A percentile compares a stretch with the other conserved stretches of the same genome.
Conservation (phyloP, 2,888 invertebrate species). For the Thecophora atra region DNA sequence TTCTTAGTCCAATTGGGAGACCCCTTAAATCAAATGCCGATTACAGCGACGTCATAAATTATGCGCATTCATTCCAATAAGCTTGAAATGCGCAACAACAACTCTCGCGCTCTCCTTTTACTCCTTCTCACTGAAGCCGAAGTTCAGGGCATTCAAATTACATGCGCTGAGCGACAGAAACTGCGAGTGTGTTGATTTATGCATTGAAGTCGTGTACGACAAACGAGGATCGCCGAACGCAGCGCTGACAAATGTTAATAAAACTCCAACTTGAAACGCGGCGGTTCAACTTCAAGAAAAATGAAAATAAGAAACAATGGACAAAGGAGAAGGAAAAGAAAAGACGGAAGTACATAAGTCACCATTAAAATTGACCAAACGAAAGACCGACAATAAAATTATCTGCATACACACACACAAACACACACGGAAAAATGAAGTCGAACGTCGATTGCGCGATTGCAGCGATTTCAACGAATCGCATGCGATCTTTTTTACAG, state of each 20-base stretch:
- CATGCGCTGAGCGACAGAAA: neutral
- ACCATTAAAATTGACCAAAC: neutral
- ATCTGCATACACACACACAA: neutral
- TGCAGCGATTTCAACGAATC: too few species aligned
- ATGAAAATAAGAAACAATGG: too few species aligned
- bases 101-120: too few species aligned
- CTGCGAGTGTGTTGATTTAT: slow-evolving; percentile 17
- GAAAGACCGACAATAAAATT: neutral
- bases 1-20: slow-evolving; percentile 2
- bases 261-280: neutral
- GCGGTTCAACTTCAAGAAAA: slow-evolving; percentile 1
- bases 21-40: slow-evolving; percentile 28
- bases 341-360: slow-evolving; percentile 15
- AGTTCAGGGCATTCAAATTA: neutral
- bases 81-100: neutral
- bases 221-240: slow-evolving; percentile 2
- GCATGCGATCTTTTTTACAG: neutral
- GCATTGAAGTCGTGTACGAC: slow-evolving; percentile 31
- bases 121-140: too few species aligned
- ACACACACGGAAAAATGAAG: neutral
- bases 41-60: slow-evolving; percentile 27
- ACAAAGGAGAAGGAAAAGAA: too few species aligned
- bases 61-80: slow-evolving; percentile 22
- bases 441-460: too few species aligned
- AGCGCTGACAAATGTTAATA: slow-evolving; percentile 18